A percentile compares a stretch with the other conserved stretches of the same genome.
phyloP scores from a whole-genome alignment of 2,113 vertebrate genomes.

The Argyrosomus japonicus region DNA sequence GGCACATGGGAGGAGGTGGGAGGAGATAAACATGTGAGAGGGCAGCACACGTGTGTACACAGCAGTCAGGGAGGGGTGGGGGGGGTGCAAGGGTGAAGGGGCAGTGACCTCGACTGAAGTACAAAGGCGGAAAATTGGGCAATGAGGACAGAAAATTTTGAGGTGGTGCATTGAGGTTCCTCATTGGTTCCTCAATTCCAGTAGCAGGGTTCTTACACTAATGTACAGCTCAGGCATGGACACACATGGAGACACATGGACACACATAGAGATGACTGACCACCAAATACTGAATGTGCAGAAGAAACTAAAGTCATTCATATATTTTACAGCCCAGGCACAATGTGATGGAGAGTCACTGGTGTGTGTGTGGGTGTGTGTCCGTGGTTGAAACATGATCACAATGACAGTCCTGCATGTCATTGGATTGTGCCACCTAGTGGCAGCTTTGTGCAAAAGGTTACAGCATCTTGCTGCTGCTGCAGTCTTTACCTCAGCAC shows the following conservation, averaged over 20 bases:
- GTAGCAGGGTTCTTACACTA: not conserved
- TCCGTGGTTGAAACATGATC: not conserved
- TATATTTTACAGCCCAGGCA: not conserved
- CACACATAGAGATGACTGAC: not conserved
- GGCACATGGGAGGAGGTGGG: slow-evolving; percentile 58
- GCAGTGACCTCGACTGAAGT: slow-evolving; percentile 51
- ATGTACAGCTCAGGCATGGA: not conserved
- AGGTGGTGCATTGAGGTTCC: not conserved
- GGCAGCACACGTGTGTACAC: slow-evolving; percentile 67
- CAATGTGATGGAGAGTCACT: not conserved
- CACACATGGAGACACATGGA: too few relatives aligned
- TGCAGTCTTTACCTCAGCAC: not conserved
- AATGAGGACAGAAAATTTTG: not conserved
- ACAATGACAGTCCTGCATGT: not conserved
- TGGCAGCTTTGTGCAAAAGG: slow-evolving; percentile 27
- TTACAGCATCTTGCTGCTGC: not conserved
- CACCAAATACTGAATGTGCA: not conserved
- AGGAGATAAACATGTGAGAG: slow-evolving; percentile 77
- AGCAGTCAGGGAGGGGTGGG: slow-evolving; percentile 2
- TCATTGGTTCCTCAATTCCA: not conserved
- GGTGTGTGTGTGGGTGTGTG: not conserved
- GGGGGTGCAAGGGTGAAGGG: slow-evolving; percentile 35
- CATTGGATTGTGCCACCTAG: slow-evolving; percentile 57
- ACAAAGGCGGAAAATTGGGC: slow-evolving; percentile 14
- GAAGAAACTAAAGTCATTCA: not conserved